Percentiles rank a stretch among this genome's conserved stretches.
These are phyloP conservation scores for Ovis canadensis DNA, from an alignment of 2,113 vertebrate genomes.

Conservation along the genomic window DNA sequence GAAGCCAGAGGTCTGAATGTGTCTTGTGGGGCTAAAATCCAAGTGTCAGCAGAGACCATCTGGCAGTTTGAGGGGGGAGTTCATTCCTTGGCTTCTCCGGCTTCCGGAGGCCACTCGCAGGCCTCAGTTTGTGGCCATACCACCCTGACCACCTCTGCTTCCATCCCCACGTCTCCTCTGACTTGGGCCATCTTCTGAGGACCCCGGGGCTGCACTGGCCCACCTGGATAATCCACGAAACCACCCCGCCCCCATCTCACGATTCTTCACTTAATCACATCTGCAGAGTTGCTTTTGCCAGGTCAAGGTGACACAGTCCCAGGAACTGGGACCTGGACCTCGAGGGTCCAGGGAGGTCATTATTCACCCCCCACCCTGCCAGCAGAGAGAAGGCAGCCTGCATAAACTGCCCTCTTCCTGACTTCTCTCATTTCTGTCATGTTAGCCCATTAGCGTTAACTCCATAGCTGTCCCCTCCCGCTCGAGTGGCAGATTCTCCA, in stretches of 20 bases:
- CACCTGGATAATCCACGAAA: no score
- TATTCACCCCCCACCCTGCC: background rate
- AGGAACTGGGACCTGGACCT: background rate
- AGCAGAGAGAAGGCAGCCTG: background rate
- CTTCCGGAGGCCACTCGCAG: background rate
- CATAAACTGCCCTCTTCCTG: background rate
- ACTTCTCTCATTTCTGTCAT: background rate
- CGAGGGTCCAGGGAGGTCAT: fast-evolving
- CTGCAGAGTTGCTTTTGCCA: background rate
- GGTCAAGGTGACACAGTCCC: background rate
- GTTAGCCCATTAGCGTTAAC: background rate
- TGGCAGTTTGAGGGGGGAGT: no score
- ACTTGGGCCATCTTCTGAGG: background rate
- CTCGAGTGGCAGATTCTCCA: background rate
- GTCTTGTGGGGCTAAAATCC: background rate
- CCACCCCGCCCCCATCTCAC: background rate
- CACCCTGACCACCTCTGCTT: background rate
- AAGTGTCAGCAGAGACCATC: background rate
- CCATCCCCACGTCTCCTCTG: fast-evolving
- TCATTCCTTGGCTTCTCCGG: background rate
- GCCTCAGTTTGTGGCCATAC: background rate
- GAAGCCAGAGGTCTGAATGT: background rate
- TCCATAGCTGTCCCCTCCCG: background rate
- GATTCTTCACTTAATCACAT: background rate
- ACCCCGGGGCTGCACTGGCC: background rate